These are phyloP conservation scores for Tribolium madens DNA, from an alignment of 1,140 invertebrate species.

Conservation along the genomic window DNA sequence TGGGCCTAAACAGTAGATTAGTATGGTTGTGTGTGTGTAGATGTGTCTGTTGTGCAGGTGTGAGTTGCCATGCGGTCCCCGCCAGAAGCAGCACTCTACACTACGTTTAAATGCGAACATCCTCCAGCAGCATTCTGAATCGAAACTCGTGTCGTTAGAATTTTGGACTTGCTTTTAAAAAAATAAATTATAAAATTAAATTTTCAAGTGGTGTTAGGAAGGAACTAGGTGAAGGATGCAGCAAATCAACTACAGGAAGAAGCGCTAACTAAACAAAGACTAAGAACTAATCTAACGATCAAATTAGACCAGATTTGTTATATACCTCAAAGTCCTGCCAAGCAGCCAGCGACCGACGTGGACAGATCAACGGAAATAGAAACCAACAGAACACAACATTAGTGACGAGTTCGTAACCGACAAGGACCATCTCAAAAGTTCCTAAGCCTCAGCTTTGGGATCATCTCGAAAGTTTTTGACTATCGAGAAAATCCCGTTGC, in stretches of 20 bases:
- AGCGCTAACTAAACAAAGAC: constrained; percentile 67
- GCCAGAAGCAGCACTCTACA: constrained; percentile 59
- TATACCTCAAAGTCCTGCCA: constrained; percentile 82
- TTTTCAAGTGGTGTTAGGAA: constrained; percentile 4
- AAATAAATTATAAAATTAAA: constrained; percentile 40
- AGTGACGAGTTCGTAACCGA: constrained; percentile 57
- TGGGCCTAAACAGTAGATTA: constrained; percentile 57
- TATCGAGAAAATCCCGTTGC: constrained; percentile 31
- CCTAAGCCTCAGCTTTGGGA: constrained; percentile 72
- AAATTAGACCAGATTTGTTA: constrained; percentile 65
- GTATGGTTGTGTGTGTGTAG: constrained; percentile 50
- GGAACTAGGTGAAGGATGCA: constrained; percentile 48
- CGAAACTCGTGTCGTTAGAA: constrained; percentile 36
- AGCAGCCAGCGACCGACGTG: constrained; percentile 65
- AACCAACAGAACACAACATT: constrained; percentile 60
- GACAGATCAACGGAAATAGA: constrained; percentile 70
- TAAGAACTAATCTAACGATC: constrained; percentile 68
- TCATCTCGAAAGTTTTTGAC: constrained; percentile 4
- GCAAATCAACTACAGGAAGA: constrained; percentile 70
- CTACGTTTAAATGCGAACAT: constrained; percentile 54
- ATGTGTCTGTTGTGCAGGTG: constrained; percentile 58
- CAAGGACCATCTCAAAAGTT: constrained; percentile 99
- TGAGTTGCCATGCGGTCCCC: constrained; percentile 62
- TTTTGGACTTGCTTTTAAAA: constrained; percentile 49
- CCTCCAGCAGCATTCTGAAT: constrained; percentile 44